Evolutionary conservation across 2,888 invertebrate species (phyloP).

Genomic region (Andricus curvator): DNA sequence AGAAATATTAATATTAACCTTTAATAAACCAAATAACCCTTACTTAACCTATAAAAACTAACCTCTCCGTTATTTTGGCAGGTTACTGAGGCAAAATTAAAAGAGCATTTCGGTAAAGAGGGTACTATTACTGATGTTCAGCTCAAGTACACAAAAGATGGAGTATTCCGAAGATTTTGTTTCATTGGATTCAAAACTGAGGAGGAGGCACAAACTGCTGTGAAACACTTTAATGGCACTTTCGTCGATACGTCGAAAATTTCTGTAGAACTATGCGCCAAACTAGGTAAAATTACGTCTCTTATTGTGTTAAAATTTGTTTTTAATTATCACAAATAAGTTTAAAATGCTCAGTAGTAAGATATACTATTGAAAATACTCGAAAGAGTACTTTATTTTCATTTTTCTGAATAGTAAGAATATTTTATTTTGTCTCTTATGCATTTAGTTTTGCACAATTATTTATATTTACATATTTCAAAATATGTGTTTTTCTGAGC

Average conservation of each 20-base stretch:
- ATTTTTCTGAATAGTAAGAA: too few species aligned
- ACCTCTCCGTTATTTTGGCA: slow-evolving; percentile 73
- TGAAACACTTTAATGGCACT: slow-evolving; percentile 89
- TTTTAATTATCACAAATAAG: not conserved
- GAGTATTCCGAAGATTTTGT: slow-evolving; percentile 95
- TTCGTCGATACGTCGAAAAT: slow-evolving; percentile 92
- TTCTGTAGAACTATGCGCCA: slow-evolving; percentile 86
- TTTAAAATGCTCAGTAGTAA: too few species aligned
- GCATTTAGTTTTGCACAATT: too few species aligned
- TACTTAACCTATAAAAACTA: slow-evolving; percentile 40
- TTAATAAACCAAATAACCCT: slow-evolving; percentile 12
- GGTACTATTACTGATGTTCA: slow-evolving; percentile 96
- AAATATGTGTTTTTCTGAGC: not conserved
- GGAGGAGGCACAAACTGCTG: slow-evolving; percentile 88
- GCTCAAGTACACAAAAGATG: slow-evolving; percentile 94
- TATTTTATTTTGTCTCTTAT: too few species aligned
- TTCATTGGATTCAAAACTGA: slow-evolving; percentile 94
- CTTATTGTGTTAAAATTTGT: not conserved
- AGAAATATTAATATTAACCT: slow-evolving; percentile 4
- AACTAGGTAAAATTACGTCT: slow-evolving; percentile 80
- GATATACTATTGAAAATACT: too few species aligned
- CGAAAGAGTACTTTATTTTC: too few species aligned
- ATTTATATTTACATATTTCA: too few species aligned
- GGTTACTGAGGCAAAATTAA: slow-evolving; percentile 89
- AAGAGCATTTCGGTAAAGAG: slow-evolving; percentile 87